A percentile compares a stretch with the other conserved stretches of the same genome.
Conservation (phyloP, 2,797 vertebrate genomes). For the Morelia viridis region DNA sequence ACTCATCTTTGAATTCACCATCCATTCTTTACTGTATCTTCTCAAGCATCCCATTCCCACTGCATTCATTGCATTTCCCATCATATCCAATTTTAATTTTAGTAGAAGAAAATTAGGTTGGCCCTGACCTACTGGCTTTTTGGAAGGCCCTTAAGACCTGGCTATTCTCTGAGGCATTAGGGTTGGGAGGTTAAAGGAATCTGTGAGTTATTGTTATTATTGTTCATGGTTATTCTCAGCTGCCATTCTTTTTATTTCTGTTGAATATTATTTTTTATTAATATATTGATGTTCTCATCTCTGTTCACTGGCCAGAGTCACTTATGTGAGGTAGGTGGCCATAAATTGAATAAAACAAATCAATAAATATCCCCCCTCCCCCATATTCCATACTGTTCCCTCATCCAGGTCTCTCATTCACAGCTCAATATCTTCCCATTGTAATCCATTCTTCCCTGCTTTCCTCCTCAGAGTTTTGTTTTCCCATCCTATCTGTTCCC, state of each 20-base stretch:
- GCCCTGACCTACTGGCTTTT: background rate
- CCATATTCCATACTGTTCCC: background rate
- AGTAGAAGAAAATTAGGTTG: background rate
- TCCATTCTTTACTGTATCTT: too few species aligned
- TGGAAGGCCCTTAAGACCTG: background rate
- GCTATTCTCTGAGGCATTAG: background rate
- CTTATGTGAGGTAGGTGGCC: background rate
- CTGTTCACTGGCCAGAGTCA: background rate
- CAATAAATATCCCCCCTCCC: background rate
- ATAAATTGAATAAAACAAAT: background rate
- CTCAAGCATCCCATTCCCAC: too few species aligned
- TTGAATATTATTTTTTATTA: background rate
- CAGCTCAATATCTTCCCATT: background rate
- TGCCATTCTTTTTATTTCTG: background rate
- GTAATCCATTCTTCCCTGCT: background rate
- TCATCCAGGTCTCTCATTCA: background rate
- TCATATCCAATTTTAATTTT: background rate
- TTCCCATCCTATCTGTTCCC: background rate
- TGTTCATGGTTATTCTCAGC: background rate
- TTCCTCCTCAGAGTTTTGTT: background rate
- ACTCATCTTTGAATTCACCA: too few species aligned
- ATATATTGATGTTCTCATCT: background rate
- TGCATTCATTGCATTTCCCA: background rate
- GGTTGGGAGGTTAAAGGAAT: background rate
- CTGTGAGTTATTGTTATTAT: background rate